Evolutionary conservation across 2,797 vertebrate species (phyloP).

Genomic region (Arremon aurantiirostris): DNA sequence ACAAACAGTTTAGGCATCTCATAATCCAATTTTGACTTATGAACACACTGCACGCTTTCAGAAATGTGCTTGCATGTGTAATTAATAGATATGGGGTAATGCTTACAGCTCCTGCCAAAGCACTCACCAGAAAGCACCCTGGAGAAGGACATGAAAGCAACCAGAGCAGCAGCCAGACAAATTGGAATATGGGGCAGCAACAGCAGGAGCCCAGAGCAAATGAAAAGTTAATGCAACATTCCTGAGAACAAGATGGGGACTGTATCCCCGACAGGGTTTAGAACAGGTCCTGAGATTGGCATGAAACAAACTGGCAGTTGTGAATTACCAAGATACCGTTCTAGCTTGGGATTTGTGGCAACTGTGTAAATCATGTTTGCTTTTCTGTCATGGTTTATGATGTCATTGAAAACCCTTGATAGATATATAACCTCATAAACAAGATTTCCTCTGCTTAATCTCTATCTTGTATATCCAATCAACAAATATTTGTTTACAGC

Average conservation of each 20-base stretch:
- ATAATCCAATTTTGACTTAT: conserved; percentile 43
- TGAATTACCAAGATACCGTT: conserved; percentile 13
- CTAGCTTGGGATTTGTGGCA: not conserved
- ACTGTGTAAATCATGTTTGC: not conserved
- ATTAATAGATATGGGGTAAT: conserved; percentile 56
- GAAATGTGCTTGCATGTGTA: conserved; percentile 42
- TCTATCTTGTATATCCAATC: not conserved
- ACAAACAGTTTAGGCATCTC: conserved; percentile 30
- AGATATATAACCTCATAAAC: conserved; percentile 11
- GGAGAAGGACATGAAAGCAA: conserved; percentile 55
- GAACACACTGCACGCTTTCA: conserved; percentile 29
- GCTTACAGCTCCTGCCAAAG: conserved; percentile 42
- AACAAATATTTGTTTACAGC: conserved; percentile 7
- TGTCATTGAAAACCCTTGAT: not conserved
- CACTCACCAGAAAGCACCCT: conserved; percentile 19
- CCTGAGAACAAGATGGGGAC: not conserved
- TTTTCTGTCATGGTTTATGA: conserved; percentile 1
- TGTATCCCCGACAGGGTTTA: not conserved
- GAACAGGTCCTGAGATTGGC: not conserved
- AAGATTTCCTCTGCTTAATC: conserved; percentile 1
- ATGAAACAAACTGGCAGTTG: not conserved
- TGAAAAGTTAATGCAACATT: conserved; percentile 25
- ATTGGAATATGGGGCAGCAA: not conserved
- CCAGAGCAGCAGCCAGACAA: conserved; percentile 3
- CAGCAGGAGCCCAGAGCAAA: conserved; percentile 3